A percentile compares a stretch with the other conserved stretches of the same genome.
Evolutionary conservation across 1,140 invertebrate species (phyloP).

Genomic region (Rhynchophorus ferrugineus): DNA sequence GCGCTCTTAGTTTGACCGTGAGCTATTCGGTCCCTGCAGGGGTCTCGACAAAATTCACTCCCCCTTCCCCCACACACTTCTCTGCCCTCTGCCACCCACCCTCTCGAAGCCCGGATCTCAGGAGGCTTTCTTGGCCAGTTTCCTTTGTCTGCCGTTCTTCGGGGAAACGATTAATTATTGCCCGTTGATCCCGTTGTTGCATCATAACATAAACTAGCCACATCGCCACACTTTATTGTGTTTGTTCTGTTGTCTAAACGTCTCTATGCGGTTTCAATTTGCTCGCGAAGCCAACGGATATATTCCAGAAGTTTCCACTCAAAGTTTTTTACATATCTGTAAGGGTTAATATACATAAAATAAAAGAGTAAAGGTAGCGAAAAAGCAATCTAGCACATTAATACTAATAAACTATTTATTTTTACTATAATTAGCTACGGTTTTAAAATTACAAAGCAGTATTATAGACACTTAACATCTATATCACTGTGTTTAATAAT

Average conservation of each 20-base stretch:
- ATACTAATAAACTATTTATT: too few relatives aligned
- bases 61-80: slow-evolving; percentile 8
- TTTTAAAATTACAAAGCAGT: too few relatives aligned
- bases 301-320: too few relatives aligned
- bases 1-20: slow-evolving; percentile 40
- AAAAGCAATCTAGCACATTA: too few relatives aligned
- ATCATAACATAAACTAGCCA: slow-evolving; percentile 36
- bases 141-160: slow-evolving; percentile 39
- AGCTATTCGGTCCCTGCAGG: slow-evolving; percentile 38
- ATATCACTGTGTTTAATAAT: too few relatives aligned
- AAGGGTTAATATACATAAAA: too few relatives aligned
- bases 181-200: slow-evolving; percentile 32
- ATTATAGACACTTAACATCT: too few relatives aligned
- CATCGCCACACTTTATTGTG: slow-evolving; percentile 17
- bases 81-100: slow-evolving; percentile 22
- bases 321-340: too few relatives aligned
- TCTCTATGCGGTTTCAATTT: neutral
- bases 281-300: neutral
- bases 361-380: too few relatives aligned
- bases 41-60: slow-evolving; percentile 19
- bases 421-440: too few relatives aligned
- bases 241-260: slow-evolving; percentile 5
- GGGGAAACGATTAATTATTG: slow-evolving; percentile 42
- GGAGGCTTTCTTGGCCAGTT: slow-evolving; percentile 33
- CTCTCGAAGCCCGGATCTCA: slow-evolving; percentile 31